A percentile compares a stretch with the other conserved stretches of the same genome.
These are phyloP conservation scores for Aphodius granarius DNA, from an alignment of 2,888 invertebrate species.

Conservation along the genomic window DNA sequence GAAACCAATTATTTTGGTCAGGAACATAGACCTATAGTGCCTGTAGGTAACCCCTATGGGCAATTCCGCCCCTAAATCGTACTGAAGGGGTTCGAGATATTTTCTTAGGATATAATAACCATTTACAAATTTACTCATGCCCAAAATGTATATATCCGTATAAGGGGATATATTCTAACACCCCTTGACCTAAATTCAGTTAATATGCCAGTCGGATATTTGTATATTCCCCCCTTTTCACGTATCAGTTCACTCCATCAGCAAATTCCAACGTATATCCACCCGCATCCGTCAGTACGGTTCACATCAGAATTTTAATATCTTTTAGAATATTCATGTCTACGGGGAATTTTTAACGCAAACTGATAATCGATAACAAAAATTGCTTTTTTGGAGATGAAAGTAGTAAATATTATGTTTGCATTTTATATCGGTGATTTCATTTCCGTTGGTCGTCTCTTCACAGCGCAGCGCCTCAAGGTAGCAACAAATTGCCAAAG, in stretches of 20 bases:
- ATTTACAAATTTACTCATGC: not conserved
- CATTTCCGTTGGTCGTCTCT: no score
- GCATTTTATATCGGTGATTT: no score
- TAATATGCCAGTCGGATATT: not conserved
- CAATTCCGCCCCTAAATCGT: no score
- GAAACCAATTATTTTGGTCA: no score
- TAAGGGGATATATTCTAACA: not conserved
- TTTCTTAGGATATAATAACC: no score
- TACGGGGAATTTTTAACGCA: not conserved
- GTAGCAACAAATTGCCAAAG: no score
- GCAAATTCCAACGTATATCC: not conserved
- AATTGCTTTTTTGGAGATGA: not conserved
- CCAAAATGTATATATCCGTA: not conserved
- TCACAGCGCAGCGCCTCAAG: no score
- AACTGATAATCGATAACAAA: not conserved
- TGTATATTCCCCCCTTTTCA: not conserved
- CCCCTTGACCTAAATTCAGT: not conserved
- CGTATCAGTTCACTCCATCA: not conserved
- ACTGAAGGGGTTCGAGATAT: no score
- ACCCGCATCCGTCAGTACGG: not conserved
- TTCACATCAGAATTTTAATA: not conserved
- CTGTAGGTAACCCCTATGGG: no score
- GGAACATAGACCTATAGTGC: no score
- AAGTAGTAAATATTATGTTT: no score
- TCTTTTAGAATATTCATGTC: not conserved